These are phyloP conservation scores for Umimayanthus chanpuru DNA, from an alignment of 92 coral and sea anemone genomes.

Conservation along the genomic window DNA sequence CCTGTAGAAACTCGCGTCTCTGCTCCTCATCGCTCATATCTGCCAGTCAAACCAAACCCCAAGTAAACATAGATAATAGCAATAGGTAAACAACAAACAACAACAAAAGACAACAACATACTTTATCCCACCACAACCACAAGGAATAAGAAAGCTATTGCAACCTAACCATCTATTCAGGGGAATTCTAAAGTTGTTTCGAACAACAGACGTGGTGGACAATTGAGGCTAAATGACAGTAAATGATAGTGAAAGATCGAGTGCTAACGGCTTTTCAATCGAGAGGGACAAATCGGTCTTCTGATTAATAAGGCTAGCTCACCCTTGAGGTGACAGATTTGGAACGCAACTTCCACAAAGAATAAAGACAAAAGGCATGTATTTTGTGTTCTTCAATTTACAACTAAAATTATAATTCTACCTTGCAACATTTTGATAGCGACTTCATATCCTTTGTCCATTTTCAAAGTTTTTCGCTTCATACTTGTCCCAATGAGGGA, in stretches of 20 bases:
- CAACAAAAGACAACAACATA: no score
- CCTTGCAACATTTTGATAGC: conserved; percentile 44
- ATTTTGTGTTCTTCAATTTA: no score
- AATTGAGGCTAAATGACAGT: no score
- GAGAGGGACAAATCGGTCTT: no score
- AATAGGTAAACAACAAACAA: not conserved
- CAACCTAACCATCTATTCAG: not conserved
- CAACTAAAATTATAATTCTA: not conserved
- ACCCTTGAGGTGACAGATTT: no score
- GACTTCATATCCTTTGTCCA: conserved; percentile 25
- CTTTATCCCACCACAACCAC: no score
- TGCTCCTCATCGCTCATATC: conserved; percentile 72
- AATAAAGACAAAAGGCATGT: not conserved
- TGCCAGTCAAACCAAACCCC: not conserved
- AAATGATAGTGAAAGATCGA: no score
- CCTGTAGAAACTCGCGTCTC: conserved; percentile 75
- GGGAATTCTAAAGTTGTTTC: no score
- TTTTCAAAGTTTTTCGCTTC: conserved; percentile 19
- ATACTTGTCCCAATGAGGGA: not conserved
- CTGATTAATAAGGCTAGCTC: no score
- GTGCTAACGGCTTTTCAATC: no score
- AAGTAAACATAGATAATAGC: not conserved
- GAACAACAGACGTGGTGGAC: no score
- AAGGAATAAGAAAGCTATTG: not conserved
- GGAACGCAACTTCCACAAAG: not conserved